Evolutionary conservation across 1,140 invertebrate species (phyloP).

Genomic region (Probaryconus sp.): DNA sequence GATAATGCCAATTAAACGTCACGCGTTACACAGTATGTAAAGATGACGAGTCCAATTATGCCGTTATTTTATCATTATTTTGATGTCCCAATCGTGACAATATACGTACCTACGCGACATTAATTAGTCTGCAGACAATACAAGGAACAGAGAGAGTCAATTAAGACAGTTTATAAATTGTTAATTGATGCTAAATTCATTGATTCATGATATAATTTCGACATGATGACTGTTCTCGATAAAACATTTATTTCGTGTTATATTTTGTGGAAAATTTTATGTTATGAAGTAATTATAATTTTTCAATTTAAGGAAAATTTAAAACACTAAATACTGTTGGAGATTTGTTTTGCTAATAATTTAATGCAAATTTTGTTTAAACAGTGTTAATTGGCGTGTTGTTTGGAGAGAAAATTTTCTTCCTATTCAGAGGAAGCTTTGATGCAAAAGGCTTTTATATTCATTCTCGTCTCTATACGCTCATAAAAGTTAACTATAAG

Average conservation of each 20-base stretch:
- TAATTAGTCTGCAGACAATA: slow-evolving; percentile 48
- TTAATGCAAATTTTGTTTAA: no score
- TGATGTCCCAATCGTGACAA: slow-evolving; percentile 33
- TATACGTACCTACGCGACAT: slow-evolving; percentile 45
- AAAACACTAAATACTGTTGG: no score
- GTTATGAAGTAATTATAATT: no score
- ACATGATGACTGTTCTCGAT: no score
- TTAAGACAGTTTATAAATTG: slow-evolving; percentile 37
- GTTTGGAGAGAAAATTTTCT: no score
- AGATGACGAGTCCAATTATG: slow-evolving; percentile 50
- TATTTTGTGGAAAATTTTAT: no score
- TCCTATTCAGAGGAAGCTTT: no score
- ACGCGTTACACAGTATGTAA: slow-evolving; percentile 34
- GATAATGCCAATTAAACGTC: slow-evolving; percentile 55
- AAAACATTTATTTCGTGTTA: no score
- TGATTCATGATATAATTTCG: slow-evolving; percentile 19
- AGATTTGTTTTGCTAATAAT: no score
- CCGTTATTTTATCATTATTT: slow-evolving; percentile 51
- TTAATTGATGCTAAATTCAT: slow-evolving; percentile 22
- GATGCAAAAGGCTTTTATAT: slow-evolving; percentile 30
- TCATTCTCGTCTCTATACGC: not conserved
- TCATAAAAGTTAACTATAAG: slow-evolving; percentile 31
- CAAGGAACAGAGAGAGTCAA: slow-evolving; percentile 46
- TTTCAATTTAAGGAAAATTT: not conserved
- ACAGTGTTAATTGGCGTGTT: no score